Percentiles rank a stretch among this genome's conserved stretches.
phyloP scores from a whole-genome alignment of 2,797 vertebrate species.

The Phoxinus dragarum region DNA sequence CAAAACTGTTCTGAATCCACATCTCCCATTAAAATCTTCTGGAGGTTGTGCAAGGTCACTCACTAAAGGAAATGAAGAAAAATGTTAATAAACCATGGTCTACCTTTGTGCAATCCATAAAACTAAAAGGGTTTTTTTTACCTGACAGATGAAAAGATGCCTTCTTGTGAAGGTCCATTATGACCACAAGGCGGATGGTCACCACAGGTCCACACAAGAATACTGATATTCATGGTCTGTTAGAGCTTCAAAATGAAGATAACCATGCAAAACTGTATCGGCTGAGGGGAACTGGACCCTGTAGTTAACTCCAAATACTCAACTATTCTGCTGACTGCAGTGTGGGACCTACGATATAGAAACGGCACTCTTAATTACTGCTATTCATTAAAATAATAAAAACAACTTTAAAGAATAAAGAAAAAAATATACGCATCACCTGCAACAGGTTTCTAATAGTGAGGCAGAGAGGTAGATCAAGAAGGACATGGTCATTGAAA shows the following conservation, averaged over 20 bases:
- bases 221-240: background rate
- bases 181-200: conserved; percentile 4
- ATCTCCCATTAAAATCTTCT: conserved; percentile 8
- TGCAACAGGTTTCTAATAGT: background rate
- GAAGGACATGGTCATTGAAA: background rate
- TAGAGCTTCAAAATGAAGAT: conserved; percentile 7
- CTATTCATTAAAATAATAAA: too few relatives aligned
- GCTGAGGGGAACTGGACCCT: conserved; percentile 8
- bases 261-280: background rate
- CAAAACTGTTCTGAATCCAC: conserved; percentile 9
- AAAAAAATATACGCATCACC: background rate
- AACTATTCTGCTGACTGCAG: background rate
- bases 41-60: conserved; percentile 20
- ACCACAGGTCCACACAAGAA: background rate
- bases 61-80: background rate
- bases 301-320: background rate
- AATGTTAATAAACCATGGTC: background rate
- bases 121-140: background rate
- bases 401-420: too few relatives aligned
- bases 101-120: background rate
- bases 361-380: background rate
- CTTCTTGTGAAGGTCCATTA: conserved; percentile 35
- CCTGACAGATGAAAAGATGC: conserved; percentile 13
- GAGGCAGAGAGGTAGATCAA: conserved; percentile 1
- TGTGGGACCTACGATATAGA: background rate